phyloP scores from a whole-genome alignment of 2,797 vertebrate species.

The Miichthys miiuy region DNA sequence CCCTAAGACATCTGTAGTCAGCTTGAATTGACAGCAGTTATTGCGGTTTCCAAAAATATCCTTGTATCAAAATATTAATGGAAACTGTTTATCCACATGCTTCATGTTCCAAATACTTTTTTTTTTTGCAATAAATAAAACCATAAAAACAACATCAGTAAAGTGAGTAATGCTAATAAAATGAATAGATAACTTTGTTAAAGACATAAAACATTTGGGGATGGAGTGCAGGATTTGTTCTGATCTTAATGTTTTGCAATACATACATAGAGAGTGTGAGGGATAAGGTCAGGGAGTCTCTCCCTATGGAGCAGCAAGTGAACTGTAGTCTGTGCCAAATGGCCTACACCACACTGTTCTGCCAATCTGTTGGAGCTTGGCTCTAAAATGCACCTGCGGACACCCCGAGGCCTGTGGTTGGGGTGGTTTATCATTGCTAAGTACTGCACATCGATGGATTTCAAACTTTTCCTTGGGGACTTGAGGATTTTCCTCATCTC shows the following conservation, averaged over 20 bases:
- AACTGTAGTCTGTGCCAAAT: slow-evolving; percentile 82
- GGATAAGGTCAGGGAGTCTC: slow-evolving; percentile 78
- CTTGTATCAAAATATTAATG: not conserved
- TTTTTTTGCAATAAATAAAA: not conserved
- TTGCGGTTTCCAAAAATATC: slow-evolving; percentile 9
- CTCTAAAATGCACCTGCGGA: slow-evolving; percentile 82
- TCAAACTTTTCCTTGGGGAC: slow-evolving; percentile 62
- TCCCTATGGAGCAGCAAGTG: slow-evolving; percentile 74
- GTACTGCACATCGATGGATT: slow-evolving; percentile 52
- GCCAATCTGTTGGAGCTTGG: slow-evolving; percentile 86
- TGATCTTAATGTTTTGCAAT: slow-evolving; percentile 42
- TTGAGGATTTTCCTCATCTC: slow-evolving; percentile 18
- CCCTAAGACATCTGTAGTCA: not conserved
- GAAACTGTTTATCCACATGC: not conserved
- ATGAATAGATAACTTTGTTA: not conserved
- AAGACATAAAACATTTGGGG: not conserved
- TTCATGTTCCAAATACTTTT: not conserved
- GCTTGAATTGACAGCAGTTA: not conserved
- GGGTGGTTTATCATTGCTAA: slow-evolving; percentile 77
- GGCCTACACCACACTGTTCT: slow-evolving; percentile 84
- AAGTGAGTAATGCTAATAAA: not conserved
- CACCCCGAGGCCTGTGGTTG: slow-evolving; percentile 66
- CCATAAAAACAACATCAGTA: not conserved
- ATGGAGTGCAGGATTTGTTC: not conserved
- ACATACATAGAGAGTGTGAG: slow-evolving; percentile 44